Conservation (phyloP, 2,888 invertebrate species). For the Luperina nickerlii region DNA sequence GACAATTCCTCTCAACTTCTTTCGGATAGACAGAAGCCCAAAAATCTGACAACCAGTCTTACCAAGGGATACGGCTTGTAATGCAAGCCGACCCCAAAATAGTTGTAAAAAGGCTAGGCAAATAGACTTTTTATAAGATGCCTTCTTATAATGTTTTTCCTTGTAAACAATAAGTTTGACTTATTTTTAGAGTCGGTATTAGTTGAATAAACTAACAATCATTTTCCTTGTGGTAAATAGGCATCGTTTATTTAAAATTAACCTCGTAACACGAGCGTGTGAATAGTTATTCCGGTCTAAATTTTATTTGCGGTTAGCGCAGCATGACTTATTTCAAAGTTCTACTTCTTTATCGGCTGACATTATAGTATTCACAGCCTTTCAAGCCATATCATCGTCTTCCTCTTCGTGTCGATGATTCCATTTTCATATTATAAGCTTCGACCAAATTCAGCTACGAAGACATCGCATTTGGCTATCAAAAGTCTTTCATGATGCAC, state of each 20-base stretch:
- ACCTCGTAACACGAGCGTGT: background rate
- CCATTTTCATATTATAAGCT: background rate
- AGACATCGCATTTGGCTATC: background rate
- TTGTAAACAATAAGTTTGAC: no score
- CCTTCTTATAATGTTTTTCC: no score
- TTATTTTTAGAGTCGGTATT: no score
- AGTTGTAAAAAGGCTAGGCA: no score
- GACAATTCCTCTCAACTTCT: no score
- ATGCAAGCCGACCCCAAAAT: no score
- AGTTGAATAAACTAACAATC: background rate
- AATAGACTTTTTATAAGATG: no score
- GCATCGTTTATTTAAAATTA: constrained; percentile 9
- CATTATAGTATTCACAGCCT: background rate
- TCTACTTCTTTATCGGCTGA: background rate
- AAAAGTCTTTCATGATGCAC: background rate
- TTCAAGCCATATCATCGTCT: background rate
- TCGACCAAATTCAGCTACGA: background rate
- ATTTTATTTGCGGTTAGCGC: background rate
- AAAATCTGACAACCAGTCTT: no score
- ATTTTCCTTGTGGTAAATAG: constrained; percentile 17
- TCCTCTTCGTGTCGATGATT: background rate
- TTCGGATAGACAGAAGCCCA: no score
- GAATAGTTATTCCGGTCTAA: background rate
- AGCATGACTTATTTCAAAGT: background rate
- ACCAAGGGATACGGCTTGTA: no score